phyloP scores from a whole-genome alignment of 2,797 vertebrate genomes.

The Taeniopygia guttata region DNA sequence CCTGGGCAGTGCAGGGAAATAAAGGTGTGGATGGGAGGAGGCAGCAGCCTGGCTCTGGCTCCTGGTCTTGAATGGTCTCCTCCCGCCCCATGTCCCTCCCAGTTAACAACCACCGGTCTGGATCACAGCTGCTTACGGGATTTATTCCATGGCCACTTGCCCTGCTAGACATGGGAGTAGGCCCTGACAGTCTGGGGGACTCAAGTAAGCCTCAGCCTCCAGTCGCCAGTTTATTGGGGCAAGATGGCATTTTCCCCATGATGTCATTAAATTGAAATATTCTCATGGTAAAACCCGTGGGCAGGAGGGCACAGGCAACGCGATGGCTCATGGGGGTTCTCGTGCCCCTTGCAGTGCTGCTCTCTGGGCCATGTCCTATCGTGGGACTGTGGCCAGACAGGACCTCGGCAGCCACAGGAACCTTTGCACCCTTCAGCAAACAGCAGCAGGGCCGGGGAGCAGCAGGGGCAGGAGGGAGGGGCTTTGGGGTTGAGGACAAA shows the following conservation, averaged over 20 bases:
- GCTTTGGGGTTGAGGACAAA: not conserved
- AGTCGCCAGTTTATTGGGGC: too few species aligned
- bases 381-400: fast-evolving
- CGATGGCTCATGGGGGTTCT: fast-evolving
- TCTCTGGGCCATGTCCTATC: not conserved
- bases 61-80: not conserved
- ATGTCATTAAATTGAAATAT: not conserved
- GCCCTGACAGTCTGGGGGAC: not conserved
- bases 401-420: not conserved
- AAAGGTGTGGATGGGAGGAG: not conserved
- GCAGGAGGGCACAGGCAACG: fast-evolving
- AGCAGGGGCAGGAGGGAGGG: not conserved
- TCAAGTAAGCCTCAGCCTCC: not conserved
- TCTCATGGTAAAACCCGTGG: not conserved
- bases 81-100: fast-evolving
- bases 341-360: not conserved
- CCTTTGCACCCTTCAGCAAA: constrained; percentile 53
- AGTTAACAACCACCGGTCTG: fast-evolving
- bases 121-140: fast-evolving
- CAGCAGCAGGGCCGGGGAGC: fast-evolving
- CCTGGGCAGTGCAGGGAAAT: not conserved
- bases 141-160: not conserved
- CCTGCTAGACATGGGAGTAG: fast-evolving
- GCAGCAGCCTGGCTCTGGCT: not conserved
- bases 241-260: not conserved